Evolutionary conservation across 2,888 invertebrate genomes (phyloP).

Genomic region (Zygogramma bicolorata): DNA sequence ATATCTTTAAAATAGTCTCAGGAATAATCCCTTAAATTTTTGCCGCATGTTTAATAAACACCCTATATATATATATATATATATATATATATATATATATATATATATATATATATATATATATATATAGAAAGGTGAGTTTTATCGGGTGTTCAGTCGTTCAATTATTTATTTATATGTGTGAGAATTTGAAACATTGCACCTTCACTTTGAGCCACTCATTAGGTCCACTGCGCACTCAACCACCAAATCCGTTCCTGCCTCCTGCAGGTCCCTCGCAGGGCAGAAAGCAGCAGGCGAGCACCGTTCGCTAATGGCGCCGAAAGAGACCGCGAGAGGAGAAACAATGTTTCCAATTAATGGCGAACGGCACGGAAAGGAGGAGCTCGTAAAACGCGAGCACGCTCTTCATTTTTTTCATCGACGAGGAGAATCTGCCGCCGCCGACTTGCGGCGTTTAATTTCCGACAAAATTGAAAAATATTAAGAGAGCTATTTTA

Average conservation of each 20-base stretch:
- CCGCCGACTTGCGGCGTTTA: constrained; percentile 53
- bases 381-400: constrained; percentile 56
- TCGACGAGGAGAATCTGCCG: constrained; percentile 53
- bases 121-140: too few species aligned
- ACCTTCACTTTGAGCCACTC: background rate
- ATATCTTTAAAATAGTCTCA: too few species aligned
- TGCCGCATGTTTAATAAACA: too few species aligned
- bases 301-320: constrained; percentile 12
- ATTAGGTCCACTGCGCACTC: background rate
- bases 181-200: too few species aligned
- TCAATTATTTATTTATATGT: too few species aligned
- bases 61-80: too few species aligned
- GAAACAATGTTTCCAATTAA: constrained; percentile 13
- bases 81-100: too few species aligned
- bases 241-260: background rate
- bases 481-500: constrained; percentile 65
- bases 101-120: too few species aligned
- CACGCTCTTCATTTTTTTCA: constrained; percentile 54
- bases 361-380: constrained; percentile 10
- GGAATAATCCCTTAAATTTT: too few species aligned
- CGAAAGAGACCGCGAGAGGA: constrained; percentile 7
- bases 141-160: too few species aligned
- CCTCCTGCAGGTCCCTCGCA: background rate
- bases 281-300: background rate
- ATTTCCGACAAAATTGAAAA: constrained; percentile 65